Base-by-base conservation (phyloP, 2,797 vertebrate species). In the Merluccius polli region DNA sequence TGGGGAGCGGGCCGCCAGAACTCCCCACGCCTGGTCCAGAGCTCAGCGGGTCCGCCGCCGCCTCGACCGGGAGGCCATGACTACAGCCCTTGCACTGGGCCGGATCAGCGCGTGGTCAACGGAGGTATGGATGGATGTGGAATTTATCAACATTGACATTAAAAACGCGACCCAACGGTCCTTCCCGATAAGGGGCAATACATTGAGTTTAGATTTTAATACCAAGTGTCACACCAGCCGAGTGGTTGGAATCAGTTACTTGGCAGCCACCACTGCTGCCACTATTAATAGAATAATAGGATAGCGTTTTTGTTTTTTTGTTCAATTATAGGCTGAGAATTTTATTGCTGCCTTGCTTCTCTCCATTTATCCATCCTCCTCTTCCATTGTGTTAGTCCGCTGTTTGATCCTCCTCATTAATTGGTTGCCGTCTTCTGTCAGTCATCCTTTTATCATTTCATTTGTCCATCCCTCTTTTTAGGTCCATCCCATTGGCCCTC, bases 71-170 rank as follows among this genome's bases (percentile, higher is more conserved):
- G 94, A 83, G 94, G 96, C 82, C 97, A 99, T 30, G 98, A 99
- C 91, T 98, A 97, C 93, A 97, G 92, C 87, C 93, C 96, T 77
- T 96, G 92, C 90, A 93, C 97, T 71, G 95, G 95, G 88, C 87
- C 94, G 15, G 98, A 99, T 93, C 98, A 99, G 85, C 95, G 97
- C 92, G 95, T 99, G 79, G 97, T 99, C 81, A 99, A 99, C 35
- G 98, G 98, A 97, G 98, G 98, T 96, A 95, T 88, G 93, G 75
- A 75, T 13, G 67, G 18, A 69, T 59, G 52, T 59, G 52, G 52
- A 59, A n/a, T 59, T 59, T 1, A 59, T 59, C 52, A n/a, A 18
- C 24, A 10, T 59, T 59, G 24, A 68, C 65, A 68, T n/a, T n/a
- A 21, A 63, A 15, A 30, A 68, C 13, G 31, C 30, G 18, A 31